These are phyloP conservation scores for Anastatus disparis DNA, from an alignment of 1,140 invertebrate genomes.

Conservation along the genomic window DNA sequence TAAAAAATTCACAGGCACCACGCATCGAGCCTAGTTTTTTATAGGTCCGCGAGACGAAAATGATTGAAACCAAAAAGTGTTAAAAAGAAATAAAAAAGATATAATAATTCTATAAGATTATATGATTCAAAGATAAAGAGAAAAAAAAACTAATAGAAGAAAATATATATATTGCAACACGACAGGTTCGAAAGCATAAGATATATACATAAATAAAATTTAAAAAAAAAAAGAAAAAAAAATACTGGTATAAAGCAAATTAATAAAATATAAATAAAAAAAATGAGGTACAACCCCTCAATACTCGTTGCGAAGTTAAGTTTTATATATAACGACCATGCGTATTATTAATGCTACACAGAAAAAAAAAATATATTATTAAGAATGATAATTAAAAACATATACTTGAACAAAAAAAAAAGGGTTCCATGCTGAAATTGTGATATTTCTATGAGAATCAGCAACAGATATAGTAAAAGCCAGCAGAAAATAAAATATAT, in stretches of 20 bases:
- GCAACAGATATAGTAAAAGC: not conserved
- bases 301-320: constrained; percentile 27
- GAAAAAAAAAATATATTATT: not conserved
- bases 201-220: too few species aligned
- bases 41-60: too few species aligned
- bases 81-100: too few species aligned
- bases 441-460: constrained; percentile 30
- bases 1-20: too few species aligned
- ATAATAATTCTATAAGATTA: too few species aligned
- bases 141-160: too few species aligned
- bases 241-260: not conserved
- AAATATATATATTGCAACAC: constrained; percentile 1
- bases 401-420: not conserved
- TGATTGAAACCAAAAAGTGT: too few species aligned
- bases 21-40: too few species aligned
- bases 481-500: too few species aligned
- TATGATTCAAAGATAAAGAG: too few species aligned
- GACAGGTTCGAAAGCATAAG: constrained; percentile 22
- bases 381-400: not conserved
- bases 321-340: constrained; percentile 29
- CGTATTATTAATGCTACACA: constrained; percentile 14
- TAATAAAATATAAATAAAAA: constrained; percentile 5
- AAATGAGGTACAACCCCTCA: constrained; percentile 2
- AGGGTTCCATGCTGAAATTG: constrained; percentile 31
- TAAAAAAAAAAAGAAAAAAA: not conserved